These are phyloP conservation scores for Cassiopea xamachana DNA, from an alignment of 30 jellyfish, hydroid and myxozoan species.

Conservation along the genomic window DNA sequence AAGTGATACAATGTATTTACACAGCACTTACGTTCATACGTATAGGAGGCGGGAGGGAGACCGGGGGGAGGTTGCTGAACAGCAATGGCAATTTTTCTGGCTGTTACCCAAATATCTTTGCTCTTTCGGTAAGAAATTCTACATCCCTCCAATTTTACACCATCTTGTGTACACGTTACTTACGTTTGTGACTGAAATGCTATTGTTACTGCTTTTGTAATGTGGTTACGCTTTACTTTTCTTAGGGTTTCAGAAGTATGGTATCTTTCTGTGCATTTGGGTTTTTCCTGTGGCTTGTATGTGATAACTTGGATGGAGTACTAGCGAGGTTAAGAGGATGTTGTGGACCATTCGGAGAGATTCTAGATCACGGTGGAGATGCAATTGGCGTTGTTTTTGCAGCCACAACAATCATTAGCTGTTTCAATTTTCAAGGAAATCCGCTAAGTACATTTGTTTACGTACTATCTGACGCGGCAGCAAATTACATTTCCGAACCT, in stretches of 20 bases:
- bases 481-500: conserved; percentile 34
- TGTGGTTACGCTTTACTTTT: neutral
- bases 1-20: no score
- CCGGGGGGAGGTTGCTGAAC: no score
- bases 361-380: conserved; percentile 67
- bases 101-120: no score
- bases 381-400: conserved; percentile 13
- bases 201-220: neutral
- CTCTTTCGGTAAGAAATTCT: no score
- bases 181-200: neutral
- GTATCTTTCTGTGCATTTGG: conserved; percentile 9
- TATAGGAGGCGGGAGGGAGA: no score
- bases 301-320: conserved; percentile 53
- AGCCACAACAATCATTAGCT: conserved; percentile 30
- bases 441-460: conserved; percentile 14
- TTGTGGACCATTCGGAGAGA: conserved; percentile 48
- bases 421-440: neutral
- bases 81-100: no score
- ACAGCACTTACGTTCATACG: no score
- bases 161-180: no score
- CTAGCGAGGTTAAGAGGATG: conserved; percentile 25
- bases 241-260: neutral
- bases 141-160: no score
- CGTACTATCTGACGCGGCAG: conserved; percentile 5
- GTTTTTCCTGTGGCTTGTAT: conserved; percentile 41